Evolutionary conservation across 1,140 invertebrate species (phyloP), one percentile per base, ranked within the genome.

Genomic region (Yoshiicerus persimilis): DNA sequence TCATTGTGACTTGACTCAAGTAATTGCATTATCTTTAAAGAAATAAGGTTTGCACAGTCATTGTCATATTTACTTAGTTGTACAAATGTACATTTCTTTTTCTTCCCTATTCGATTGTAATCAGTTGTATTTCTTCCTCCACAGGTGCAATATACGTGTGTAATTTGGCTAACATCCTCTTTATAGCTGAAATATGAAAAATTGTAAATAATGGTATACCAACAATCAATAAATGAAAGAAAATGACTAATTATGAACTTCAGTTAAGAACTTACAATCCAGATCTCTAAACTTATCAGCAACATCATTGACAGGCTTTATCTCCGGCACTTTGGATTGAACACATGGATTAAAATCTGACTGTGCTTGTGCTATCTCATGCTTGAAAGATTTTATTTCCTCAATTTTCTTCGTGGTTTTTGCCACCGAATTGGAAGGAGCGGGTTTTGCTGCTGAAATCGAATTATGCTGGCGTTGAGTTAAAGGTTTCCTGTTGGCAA

Each of bases 51-150:
- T 80, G 13, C 30, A 10, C 41, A 70, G 25, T 70, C 25, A 16
- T 70, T 36, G 30, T 32, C n/a, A 34, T 32, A 32, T 9, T n/a
- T n/a, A n/a, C n/a, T 23, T 36, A 30, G 32, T 34, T 77, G 30
- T n/a, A 56, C 16, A n/a, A 36, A 34, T 34, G 20, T 36, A n/a
- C 2, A 38, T 85, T n/a, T n/a, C n/a, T n/a, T n/a, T n/a, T n/a
- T n/a, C n/a, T n/a, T n/a, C n/a, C n/a, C n/a, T 39, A 88, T 47
- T 88, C 87, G 84, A 88, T 88, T 32, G 87, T 88, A 27, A 88
- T 88, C 13, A 88, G 56, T 8, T 83, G 87, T 25, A 88, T 70
- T 38, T 83, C 84, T 11, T 38, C 80, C 4, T 56, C 47, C 11
- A 80, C 87, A 25, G 87, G 87, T 38, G 75, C 87, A 25, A 88